These are phyloP conservation scores for Antheraea mylitta DNA, from an alignment of 1,140 invertebrate species.

Conservation along the genomic window DNA sequence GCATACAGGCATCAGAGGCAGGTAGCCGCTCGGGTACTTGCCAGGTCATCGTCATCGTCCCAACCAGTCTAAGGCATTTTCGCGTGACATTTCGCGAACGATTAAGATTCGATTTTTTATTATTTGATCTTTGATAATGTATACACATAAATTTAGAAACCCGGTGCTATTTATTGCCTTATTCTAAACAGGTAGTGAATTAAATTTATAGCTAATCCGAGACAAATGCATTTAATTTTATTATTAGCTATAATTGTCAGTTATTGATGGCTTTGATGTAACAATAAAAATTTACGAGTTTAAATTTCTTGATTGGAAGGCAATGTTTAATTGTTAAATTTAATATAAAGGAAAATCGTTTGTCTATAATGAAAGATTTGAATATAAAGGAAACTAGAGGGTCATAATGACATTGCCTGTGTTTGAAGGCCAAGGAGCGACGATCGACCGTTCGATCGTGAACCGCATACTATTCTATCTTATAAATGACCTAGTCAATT, in stretches of 20 bases:
- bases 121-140: constrained; percentile 19
- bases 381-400: constrained; percentile 22
- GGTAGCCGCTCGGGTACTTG: constrained; percentile 42
- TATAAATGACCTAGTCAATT: background rate
- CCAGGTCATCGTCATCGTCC: constrained; percentile 67
- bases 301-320: background rate
- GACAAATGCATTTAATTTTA: constrained; percentile 7
- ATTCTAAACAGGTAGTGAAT: constrained; percentile 9
- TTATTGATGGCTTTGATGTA: constrained; percentile 5
- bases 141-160: constrained; percentile 17
- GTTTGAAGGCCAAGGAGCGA: constrained; percentile 23
- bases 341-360: constrained; percentile 16
- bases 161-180: constrained; percentile 26
- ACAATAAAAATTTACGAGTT: constrained; percentile 5
- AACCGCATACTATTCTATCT: constrained; percentile 22
- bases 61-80: constrained; percentile 55
- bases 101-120: constrained; percentile 46
- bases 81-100: constrained; percentile 55
- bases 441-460: constrained; percentile 26
- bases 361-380: background rate
- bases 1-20: constrained; percentile 65
- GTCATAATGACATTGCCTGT: constrained; percentile 23
- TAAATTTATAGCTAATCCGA: background rate
- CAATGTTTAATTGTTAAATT: background rate
- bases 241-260: background rate